Evolutionary conservation across 2,888 invertebrate species (phyloP).

Genomic region (Diplolepis rosae): DNA sequence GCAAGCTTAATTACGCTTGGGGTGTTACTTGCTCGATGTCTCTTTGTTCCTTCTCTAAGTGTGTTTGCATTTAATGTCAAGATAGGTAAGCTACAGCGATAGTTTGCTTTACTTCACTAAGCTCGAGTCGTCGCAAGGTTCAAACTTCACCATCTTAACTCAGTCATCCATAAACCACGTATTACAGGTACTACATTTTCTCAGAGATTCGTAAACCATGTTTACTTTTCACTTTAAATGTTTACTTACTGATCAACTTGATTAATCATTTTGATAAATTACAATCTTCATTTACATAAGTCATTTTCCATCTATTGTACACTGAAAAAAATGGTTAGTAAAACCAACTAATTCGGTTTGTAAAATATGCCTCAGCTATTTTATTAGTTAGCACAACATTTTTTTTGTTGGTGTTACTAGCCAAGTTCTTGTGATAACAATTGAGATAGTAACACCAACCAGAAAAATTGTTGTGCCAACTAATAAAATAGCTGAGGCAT

Average conservation of each 20-base stretch:
- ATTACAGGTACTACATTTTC: conserved; percentile 4
- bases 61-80: conserved; percentile 48
- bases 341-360: too few relatives aligned
- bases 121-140: conserved; percentile 51
- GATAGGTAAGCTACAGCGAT: conserved; percentile 63
- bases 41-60: conserved; percentile 21
- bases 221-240: neutral
- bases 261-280: neutral
- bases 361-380: too few relatives aligned
- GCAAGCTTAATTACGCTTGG: conserved; percentile 17
- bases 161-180: conserved; percentile 17
- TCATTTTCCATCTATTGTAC: too few relatives aligned
- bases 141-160: conserved; percentile 27
- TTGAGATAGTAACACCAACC: too few relatives aligned
- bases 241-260: neutral
- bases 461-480: too few relatives aligned
- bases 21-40: conserved; percentile 19
- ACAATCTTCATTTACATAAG: neutral
- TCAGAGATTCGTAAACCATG: neutral
- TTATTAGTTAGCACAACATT: too few relatives aligned
- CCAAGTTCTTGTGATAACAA: too few relatives aligned
- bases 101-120: conserved; percentile 67
- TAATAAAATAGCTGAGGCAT: too few relatives aligned
- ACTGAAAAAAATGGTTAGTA: too few relatives aligned
- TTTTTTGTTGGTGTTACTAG: too few relatives aligned